These are phyloP conservation scores for Carcharodon carcharias DNA, from an alignment of 2,797 vertebrate species.

Conservation along the genomic window DNA sequence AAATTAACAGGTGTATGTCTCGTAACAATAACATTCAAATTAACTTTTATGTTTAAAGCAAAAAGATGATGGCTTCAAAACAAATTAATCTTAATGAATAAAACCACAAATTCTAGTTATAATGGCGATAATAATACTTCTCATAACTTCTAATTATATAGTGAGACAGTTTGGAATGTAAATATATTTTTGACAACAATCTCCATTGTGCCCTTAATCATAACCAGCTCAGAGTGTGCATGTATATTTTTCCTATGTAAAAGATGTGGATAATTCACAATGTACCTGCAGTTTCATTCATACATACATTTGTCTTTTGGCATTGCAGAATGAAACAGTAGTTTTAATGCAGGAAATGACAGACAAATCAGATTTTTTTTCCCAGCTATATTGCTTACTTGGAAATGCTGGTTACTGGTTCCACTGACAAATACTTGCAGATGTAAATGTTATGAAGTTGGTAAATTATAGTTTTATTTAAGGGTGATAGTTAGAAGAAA, in stretches of 20 bases:
- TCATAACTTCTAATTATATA: neutral
- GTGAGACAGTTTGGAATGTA: neutral
- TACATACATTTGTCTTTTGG: neutral
- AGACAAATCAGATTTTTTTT: neutral
- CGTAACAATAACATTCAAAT: neutral
- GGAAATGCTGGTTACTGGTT: neutral
- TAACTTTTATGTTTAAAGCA: neutral
- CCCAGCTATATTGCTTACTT: neutral
- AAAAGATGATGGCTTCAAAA: neutral
- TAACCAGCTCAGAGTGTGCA: neutral
- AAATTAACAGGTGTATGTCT: neutral
- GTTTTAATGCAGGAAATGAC: neutral
- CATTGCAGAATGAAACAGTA: neutral
- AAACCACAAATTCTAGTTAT: neutral
- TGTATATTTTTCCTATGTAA: neutral
- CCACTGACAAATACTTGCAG: neutral
- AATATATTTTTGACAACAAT: neutral
- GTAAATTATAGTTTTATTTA: neutral
- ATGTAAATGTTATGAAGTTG: neutral
- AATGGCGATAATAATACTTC: neutral
- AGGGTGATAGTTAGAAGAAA: neutral
- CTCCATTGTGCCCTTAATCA: neutral
- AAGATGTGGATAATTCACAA: neutral
- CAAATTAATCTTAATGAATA: neutral
- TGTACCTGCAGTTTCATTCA: no score